Evolutionary conservation across 2,797 vertebrate genomes (phyloP).

Genomic region (Acrossocheilus fasciatus): DNA sequence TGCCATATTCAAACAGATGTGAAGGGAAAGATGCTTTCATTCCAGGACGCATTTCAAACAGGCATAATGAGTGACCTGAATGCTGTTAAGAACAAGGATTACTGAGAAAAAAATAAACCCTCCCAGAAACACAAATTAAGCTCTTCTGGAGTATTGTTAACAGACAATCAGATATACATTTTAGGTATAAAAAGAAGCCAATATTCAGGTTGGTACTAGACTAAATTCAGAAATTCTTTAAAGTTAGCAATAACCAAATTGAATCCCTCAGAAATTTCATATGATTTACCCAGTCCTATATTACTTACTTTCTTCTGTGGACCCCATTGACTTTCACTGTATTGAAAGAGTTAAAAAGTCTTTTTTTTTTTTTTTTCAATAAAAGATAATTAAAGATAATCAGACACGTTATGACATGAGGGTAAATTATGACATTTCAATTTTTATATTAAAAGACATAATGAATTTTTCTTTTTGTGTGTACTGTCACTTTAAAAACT

Average conservation of each 20-base stretch:
- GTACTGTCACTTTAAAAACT: constrained; percentile 9
- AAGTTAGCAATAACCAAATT: background rate
- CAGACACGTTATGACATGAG: background rate
- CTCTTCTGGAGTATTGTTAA: constrained; percentile 41
- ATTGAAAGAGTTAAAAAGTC: background rate
- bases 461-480: background rate
- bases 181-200: background rate
- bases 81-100: constrained; percentile 54
- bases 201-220: background rate
- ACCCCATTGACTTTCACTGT: background rate
- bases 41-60: constrained; percentile 40
- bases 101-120: constrained; percentile 29
- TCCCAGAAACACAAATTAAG: constrained; percentile 45
- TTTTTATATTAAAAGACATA: background rate
- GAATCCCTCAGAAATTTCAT: background rate
- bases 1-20: constrained; percentile 51
- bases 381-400: background rate
- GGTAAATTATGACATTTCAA: background rate
- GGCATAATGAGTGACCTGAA: constrained; percentile 51
- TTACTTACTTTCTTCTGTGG: background rate
- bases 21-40: constrained; percentile 50
- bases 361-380: background rate
- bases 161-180: constrained; percentile 26
- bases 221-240: background rate
- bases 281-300: background rate